Evolutionary conservation across 2,113 vertebrate genomes (phyloP), one percentile per base, ranked within the genome.

Genomic region (Herpetotheres cachinnans): DNA sequence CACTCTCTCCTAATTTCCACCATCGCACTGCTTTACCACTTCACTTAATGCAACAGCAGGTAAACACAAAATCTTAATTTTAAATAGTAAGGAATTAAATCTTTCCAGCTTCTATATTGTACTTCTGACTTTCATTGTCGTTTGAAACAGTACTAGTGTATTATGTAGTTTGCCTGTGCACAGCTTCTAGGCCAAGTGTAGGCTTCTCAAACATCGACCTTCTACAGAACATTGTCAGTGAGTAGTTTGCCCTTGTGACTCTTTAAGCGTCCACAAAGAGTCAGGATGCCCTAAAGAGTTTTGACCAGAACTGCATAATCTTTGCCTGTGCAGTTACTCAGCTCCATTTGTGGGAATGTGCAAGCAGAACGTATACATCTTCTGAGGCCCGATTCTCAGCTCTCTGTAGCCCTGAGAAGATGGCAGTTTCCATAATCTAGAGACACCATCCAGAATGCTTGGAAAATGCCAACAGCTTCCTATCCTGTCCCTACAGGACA

Each of bases 41-140:
- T 92, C 99, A 99, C 97, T 98, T 99, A 92, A 99, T 99, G 99
- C 99, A 99, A 93, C 99, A 99, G 92, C 99, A 99, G 99, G 99
- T 99, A 96, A 98, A 66, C 52, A 12, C 22, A 27, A 59, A 26
- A 25, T 55, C 67, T 36, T 54, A 56, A 42, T 13, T 29, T 87
- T 38, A 66, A 24, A 36, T 58, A 13, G 9, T 36, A 76, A 9
- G 13, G 8, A 52, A 19, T 66, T 18, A 10, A 6, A 49, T 24
- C 32, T 56, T 49, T 86, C 27, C 44, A 63, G 49, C n/a, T 71
- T 77, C 52, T 52, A 0, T 25, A 3, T 4, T 30, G 26, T 58
- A 40, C 30, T 54, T 74, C 22, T 25, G 49, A 25, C 7, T 79
- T 44, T 3, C 14, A 10, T 13, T 36, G 21, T 6, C 71, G 18